phyloP scores from a whole-genome alignment of 2,888 invertebrate genomes.

The Pterobdella sp. region DNA sequence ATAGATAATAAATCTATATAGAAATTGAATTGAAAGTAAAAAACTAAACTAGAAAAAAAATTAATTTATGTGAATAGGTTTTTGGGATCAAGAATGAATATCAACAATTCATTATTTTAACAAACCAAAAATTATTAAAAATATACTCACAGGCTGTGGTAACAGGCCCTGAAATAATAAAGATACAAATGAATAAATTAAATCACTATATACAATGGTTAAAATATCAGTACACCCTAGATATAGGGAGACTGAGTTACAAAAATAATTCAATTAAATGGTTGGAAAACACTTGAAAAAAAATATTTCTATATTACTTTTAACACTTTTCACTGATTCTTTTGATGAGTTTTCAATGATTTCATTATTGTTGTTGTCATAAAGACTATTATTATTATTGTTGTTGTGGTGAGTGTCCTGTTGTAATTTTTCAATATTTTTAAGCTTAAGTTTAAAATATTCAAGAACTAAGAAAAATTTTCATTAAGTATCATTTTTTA shows the following conservation, averaged over 20 bases:
- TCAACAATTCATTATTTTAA: no score
- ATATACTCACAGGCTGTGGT: neutral
- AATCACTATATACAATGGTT: no score
- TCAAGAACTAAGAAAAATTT: no score
- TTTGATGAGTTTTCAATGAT: no score
- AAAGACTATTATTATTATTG: neutral
- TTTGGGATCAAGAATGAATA: no score
- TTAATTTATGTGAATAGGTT: no score
- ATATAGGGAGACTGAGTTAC: neutral
- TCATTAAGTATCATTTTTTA: no score
- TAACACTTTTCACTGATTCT: neutral
- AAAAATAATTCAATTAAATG: neutral
- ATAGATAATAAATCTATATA: no score
- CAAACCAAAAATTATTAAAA: no score
- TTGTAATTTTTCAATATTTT: neutral
- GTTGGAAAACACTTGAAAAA: neutral
- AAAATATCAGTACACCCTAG: neutral
- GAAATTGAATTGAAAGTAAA: no score
- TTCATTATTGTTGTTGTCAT: no score
- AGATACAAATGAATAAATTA: neutral
- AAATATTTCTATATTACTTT: neutral
- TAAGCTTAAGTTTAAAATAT: neutral
- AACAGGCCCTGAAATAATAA: neutral
- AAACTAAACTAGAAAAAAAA: no score
- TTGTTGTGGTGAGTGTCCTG: neutral